Conservation (phyloP, 2,113 vertebrate genomes). For the Donacobius atricapilla region DNA sequence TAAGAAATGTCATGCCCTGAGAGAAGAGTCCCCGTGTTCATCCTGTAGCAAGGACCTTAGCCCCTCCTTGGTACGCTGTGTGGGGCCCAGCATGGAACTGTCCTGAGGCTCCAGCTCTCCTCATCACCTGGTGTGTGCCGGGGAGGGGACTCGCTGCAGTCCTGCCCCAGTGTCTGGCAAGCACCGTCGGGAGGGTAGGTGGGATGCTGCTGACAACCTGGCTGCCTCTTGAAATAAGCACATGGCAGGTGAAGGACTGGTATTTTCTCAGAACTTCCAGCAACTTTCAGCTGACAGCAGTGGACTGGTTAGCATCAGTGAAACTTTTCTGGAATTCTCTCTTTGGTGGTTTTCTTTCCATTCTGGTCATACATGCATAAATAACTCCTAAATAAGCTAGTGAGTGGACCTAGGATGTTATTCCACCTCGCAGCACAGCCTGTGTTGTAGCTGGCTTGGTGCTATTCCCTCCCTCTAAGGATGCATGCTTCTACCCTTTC, state of each 20-base stretch:
- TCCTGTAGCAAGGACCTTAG: not conserved
- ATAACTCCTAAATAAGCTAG: not conserved
- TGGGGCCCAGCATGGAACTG: not conserved
- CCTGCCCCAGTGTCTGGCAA: accelerated
- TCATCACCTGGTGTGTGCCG: accelerated
- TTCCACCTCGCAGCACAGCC: not conserved
- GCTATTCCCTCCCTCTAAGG: not conserved
- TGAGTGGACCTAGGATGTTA: not conserved
- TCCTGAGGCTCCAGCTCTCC: accelerated
- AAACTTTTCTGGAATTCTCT: not conserved
- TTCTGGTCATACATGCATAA: not conserved
- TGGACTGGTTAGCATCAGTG: not conserved
- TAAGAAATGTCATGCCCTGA: not conserved
- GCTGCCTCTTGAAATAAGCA: not conserved
- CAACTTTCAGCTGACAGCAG: not conserved
- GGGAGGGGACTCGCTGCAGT: accelerated
- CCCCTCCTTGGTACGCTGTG: not conserved
- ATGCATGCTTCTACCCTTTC: not conserved
- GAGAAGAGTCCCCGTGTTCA: not conserved
- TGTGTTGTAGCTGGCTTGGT: not conserved
- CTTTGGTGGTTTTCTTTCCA: not conserved
- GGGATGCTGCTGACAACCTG: not conserved
- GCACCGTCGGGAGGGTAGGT: not conserved
- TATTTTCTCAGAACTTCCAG: not conserved
- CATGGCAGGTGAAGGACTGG: not conserved